Evolutionary conservation across 2,888 invertebrate genomes (phyloP), one percentile per base, ranked within the genome.

Genomic region (Chelonus formosanus): DNA sequence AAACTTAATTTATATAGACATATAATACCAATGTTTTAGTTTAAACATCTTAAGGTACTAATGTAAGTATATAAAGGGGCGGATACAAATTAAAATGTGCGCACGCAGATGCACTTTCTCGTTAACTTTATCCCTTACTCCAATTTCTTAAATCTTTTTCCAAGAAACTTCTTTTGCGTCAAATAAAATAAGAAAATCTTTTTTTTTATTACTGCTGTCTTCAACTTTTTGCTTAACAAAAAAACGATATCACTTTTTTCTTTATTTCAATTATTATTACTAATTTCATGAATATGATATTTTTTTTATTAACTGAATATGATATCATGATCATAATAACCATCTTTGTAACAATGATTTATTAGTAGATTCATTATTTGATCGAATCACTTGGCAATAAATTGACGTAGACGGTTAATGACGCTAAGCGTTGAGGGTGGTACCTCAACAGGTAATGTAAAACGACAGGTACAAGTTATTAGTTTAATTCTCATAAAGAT

Each of bases 11-110:
- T n/a, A 10, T 3, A 47, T 47, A 47, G n/a, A 44, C 55, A 40
- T 54, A 63, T 45, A 64, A 47, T 64, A 62, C 50, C 56, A 53
- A 63, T 64, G 67, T 55, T 68, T 58, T 36, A 65, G 68, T 60
- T 57, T 65, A 58, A 58, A 70, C 59, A 67, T 65, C 67, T 20
- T 20, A 20, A 20, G 20, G 20, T 64, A 70, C 64, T 67, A 68
- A 65, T 56, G 68, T 67, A 44, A 43, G n/a, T 34, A 58, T 59
- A 63, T 56, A 68, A 68, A 57, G 68, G 67, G 68, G 67, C 61
- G 68, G 63, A 50, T 48, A 47, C 58, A 8, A n/a, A 34, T 5
- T 10, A 54, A 54, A 40, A 40, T 40, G 40, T 40, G 40, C 40
- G 40, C 40, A 40, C 40, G 40, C 32, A 52, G 4, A 52, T 52